Conservation (phyloP, 2,113 vertebrate genomes). For the Canis aureus region DNA sequence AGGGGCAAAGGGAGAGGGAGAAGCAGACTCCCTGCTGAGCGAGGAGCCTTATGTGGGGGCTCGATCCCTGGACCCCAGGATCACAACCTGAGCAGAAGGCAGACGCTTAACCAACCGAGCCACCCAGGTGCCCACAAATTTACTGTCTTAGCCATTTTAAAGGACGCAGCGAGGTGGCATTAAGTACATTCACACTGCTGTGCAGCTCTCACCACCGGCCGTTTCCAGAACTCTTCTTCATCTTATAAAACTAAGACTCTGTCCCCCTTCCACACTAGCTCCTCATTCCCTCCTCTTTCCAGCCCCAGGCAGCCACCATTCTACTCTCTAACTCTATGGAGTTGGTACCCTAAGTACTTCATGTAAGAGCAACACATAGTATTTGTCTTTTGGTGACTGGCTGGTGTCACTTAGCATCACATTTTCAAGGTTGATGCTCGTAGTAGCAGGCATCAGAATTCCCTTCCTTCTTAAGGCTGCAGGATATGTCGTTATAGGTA, state of each 20-base stretch:
- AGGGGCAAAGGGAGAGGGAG: too few species aligned
- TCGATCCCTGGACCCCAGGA: too few species aligned
- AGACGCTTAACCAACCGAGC: too few species aligned
- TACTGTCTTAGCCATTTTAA: not conserved
- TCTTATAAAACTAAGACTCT: not conserved
- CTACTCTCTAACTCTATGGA: not conserved
- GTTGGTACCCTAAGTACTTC: not conserved
- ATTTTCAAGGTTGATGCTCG: not conserved
- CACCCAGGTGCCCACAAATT: too few species aligned
- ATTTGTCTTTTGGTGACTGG: not conserved
- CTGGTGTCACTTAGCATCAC: accelerated
- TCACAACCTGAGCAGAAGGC: too few species aligned
- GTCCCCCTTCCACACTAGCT: not conserved
- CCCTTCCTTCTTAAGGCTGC: not conserved
- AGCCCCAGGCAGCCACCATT: not conserved
- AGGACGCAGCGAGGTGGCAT: not conserved
- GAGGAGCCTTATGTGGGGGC: too few species aligned
- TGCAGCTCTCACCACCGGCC: not conserved
- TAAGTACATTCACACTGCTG: accelerated
- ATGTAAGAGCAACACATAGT: not conserved
- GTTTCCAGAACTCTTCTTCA: too few species aligned
- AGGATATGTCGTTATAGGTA: accelerated
- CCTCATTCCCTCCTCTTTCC: not conserved
- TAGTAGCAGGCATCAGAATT: too few species aligned
- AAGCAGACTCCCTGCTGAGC: too few species aligned